These are phyloP conservation scores for Temnothorax longispinosus DNA, from an alignment of 1,140 invertebrate genomes.

Conservation along the genomic window DNA sequence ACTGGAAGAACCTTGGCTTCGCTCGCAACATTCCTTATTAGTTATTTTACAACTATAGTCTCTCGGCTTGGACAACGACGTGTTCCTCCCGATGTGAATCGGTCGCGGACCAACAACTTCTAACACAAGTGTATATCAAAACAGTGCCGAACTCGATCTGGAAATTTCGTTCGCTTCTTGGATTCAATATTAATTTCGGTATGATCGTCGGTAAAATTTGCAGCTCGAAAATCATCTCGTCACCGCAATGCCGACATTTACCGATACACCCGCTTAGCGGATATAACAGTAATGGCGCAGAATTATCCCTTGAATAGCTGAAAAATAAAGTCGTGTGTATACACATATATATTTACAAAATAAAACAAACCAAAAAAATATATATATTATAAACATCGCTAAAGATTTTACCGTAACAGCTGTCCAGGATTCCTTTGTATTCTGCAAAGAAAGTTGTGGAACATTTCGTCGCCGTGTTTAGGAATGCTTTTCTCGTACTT, in stretches of 20 bases:
- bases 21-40: conserved; percentile 36
- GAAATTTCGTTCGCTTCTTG: conserved; percentile 85
- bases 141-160: conserved; percentile 93
- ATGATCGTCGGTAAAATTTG: conserved; percentile 93
- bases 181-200: conserved; percentile 88
- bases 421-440: conserved; percentile 93
- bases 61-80: conserved; percentile 92
- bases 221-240: conserved; percentile 91
- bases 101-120: conserved; percentile 92
- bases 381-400: neutral
- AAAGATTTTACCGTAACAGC: conserved; percentile 89
- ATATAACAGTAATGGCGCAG: conserved; percentile 88
- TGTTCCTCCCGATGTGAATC: conserved; percentile 90
- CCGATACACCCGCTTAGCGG: conserved; percentile 86
- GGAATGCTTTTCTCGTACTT: conserved; percentile 92
- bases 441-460: conserved; percentile 91
- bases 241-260: conserved; percentile 90
- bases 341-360: conserved; percentile 40
- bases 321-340: conserved; percentile 63
- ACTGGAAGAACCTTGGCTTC: conserved; percentile 57
- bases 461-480: conserved; percentile 92
- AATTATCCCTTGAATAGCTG: conserved; percentile 90
- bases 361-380: neutral
- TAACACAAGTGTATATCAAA: conserved; percentile 92
- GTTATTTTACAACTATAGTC: conserved; percentile 76